Base-by-base conservation (phyloP, 2,113 vertebrate genomes). In the Caretta caretta region DNA sequence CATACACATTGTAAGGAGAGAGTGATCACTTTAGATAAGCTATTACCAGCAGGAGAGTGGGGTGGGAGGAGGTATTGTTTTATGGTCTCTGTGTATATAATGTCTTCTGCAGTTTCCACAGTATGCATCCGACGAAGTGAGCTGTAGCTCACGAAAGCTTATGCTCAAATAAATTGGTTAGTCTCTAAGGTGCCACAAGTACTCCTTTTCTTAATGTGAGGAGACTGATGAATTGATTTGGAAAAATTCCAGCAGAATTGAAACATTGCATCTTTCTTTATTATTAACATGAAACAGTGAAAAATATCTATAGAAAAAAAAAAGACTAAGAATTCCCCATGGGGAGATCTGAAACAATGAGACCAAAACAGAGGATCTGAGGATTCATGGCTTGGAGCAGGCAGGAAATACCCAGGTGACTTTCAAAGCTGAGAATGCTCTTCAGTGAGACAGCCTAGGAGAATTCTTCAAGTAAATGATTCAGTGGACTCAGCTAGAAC, bases 271-370 rank as follows among this genome's bases (percentile, higher is more conserved):
- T 24, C 80, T 90, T 84, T 92, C 87, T 87, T n/a, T 65, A 69
- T 86, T 92, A 94, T 92, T 91, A 95, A 97, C 89, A 89, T 50
- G n/a, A 88, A 96, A 92, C 29, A 89, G 84, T 4, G 25, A 79
- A 62, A 83, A 84, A 6, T 14, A 31, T 17, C 72, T 17, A 79
- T 83, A 81, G 94, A 10, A 10, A 49, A 48, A 95, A 93, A 54
- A 90, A 90, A 93, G 59, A 51, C 88, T 75, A 79, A 94, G 92
- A 95, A 96, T 75, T 97, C 96, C 84, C 91, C 35, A 11, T 50
- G 87, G 93, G 87, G 90, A 92, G 93, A 92, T 90, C 72, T 93
- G 86, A 97, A 94, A 96, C 90, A 92, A 90, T 50, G 50, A 96
- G 69, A 92, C 62, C n/a, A 56, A 90, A 96, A 10, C 82, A 85